Base-by-base conservation (phyloP, 1,140 invertebrate genomes). In the Caerostris darwini region DNA sequence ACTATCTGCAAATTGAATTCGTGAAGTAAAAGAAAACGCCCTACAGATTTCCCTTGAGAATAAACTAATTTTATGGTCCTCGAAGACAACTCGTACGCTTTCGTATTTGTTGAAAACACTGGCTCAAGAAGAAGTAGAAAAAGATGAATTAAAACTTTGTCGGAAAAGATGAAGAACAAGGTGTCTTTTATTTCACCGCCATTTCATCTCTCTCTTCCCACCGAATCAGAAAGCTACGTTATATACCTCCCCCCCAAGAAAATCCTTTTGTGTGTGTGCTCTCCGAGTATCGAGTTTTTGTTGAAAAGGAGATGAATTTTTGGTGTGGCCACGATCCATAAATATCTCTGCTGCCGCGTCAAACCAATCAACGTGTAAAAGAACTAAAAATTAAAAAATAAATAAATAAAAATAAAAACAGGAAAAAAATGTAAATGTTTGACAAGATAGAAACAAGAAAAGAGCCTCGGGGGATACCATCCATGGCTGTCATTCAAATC, bases 111-210 rank as follows among this genome's bases (percentile, higher is more conserved):
- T 69, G 50, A 34, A 71, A 89, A 89, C 61, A 89, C 50, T 34
- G 64, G 34, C 34, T 34, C 34, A 34, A 34, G 34, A 34, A 34
- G 34, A 2, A 34, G n/a, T n/a, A 17, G 50, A 34, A 19, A 34
- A 61, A 64, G 64, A 54, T 50, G 53, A 89, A 89, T 89, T 89
- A 64, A 89, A 89, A 89, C 87, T 89, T 89, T 89, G 71, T 89
- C 61, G 87, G 64, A 89, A 89, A 61, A 71, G 64, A 71, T 56
- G 34, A 34, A 34, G 54, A 89, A 77, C 50, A 77, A 77, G 87
- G 71, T 89, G 71, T 53, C 71, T 12, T 77, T 77, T 77, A 53
- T 56, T 58, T n/a, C 19, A 19, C 17, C 54, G 14, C 82, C 82
- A 85, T 57, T 85, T 58, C 54, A 17, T 34, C 17, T 54, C 17